Conservation (phyloP, 2,797 vertebrate genomes). For the Phrynocephalus guinanensis region DNA sequence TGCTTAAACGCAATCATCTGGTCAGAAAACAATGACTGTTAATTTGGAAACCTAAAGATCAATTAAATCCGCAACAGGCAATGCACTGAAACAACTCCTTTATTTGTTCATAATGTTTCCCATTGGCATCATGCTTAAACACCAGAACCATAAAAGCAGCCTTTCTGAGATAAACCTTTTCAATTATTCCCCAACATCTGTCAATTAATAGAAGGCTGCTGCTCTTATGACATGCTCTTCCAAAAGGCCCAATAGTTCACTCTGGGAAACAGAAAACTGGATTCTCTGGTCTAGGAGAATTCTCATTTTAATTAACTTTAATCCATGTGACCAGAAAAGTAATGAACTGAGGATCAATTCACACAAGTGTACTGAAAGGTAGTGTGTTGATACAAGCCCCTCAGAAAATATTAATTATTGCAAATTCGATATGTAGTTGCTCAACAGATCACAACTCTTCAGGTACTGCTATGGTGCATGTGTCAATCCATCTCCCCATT, state of each 20-base stretch:
- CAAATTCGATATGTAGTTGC: background rate
- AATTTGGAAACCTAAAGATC: constrained; percentile 19
- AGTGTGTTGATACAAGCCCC: background rate
- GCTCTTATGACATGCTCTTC: background rate
- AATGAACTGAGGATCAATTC: background rate
- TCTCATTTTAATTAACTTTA: background rate
- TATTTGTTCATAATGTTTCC: constrained; percentile 7
- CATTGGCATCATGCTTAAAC: background rate
- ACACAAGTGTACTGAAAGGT: background rate
- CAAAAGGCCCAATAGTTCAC: background rate
- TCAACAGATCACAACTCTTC: background rate
- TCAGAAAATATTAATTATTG: background rate
- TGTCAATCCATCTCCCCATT: no score
- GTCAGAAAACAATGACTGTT: background rate
- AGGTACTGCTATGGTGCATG: background rate
- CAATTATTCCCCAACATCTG: background rate
- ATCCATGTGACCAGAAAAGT: background rate
- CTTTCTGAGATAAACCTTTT: background rate
- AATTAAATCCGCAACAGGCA: background rate
- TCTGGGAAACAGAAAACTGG: background rate
- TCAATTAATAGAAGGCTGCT: background rate
- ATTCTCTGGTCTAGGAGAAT: background rate
- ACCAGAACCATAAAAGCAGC: background rate
- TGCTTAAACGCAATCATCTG: background rate
- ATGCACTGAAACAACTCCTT: background rate